Evolutionary conservation across 2,113 vertebrate genomes (phyloP), one percentile per base, ranked within the genome.

Genomic region (Macquaria australasica): DNA sequence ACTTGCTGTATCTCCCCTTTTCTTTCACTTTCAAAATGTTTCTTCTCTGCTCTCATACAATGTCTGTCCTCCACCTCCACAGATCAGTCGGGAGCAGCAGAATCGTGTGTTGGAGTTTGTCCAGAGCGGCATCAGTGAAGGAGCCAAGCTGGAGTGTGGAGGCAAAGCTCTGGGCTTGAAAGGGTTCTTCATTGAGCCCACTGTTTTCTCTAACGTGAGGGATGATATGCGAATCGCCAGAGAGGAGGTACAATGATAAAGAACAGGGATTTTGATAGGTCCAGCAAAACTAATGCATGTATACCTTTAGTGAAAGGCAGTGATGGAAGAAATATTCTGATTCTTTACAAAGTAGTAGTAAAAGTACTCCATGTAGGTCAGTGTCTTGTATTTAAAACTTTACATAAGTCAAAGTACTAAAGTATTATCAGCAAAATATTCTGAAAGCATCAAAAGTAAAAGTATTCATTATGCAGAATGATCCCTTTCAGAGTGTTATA

Each of bases 181-280:
- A 87, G 98, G 98, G n/a, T 99, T 98, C 93, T 99, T 97, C 95
- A 97, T 99, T 28, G 98, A 99, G 87, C 98, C 98, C n/a, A 99
- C 98, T 0, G 97, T 99, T 87, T 99, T 99, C 90, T 99, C 98
- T 82, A 96, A 98, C 0, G 98, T 99, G 66, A 97, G 94, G 4
- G 98, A 99, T 20, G 96, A 99, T 94, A 99, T 99, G 98, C 94
- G 97, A 87, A 98, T 99, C 55, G 98, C 98, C 88, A 98, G 96
- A 93, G 98, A 99, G 86, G 98, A 99, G 98, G 98, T 99, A 96
- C 37, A 45, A 2, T 18, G 28, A 75, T 37, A 64, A 74, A 53
- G n/a, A 78, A 12, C 10, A 0, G 34, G 6, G 23, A 60, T 74
- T 62, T 56, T 37, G n/a, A 43, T 55, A 18, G 0, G 3, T 50